Evolutionary conservation across 1,140 invertebrate species (phyloP), one percentile per base, ranked within the genome.

Genomic region (Drosophila sp.): DNA sequence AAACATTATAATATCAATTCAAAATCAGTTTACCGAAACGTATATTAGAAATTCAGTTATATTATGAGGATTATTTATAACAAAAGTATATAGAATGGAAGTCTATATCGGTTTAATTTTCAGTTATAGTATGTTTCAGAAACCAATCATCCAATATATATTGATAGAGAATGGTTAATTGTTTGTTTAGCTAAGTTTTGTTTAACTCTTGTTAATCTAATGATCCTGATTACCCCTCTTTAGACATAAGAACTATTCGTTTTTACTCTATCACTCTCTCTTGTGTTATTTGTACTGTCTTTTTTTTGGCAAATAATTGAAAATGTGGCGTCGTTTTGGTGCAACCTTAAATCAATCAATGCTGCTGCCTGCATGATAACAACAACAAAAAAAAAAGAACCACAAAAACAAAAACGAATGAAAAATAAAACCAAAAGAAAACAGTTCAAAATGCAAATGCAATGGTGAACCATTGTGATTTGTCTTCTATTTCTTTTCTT

Each of bases 341-440:
- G 70, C 63, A 89, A 89, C 84, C 84, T 89, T 89, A 89, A 89
- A 89, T 89, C 84, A 89, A 89, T 89, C 84, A 89, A 77, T 77
- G 80, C 61, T 89, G 80, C 76, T 69, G 57, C 66, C 60, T 68
- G 67, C 56, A 54, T 84, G 83, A 87, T 87, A 86, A 86, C 73
- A 76, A 58, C 55, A 47, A 50, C 11, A 41, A 50, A 27, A 50
- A 7, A 44, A 44, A 25, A 1, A 47, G 7, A 40, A 54, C 64
- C 44, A 66, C 27, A 66, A 40, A 66, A 41, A 35, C 66, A 74
- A 58, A 66, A 47, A 32, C 25, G 33, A 57, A 63, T 4, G 30
- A 73, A 73, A 61, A 27, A 64, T n/a, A 29, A 33, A 66, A 41
- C 30, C 38, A 64, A 68, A 67, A 57, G 71, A 70, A 72, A 65